Evolutionary conservation across 2,113 vertebrate genomes (phyloP).

Genomic region (Passer montanus): DNA sequence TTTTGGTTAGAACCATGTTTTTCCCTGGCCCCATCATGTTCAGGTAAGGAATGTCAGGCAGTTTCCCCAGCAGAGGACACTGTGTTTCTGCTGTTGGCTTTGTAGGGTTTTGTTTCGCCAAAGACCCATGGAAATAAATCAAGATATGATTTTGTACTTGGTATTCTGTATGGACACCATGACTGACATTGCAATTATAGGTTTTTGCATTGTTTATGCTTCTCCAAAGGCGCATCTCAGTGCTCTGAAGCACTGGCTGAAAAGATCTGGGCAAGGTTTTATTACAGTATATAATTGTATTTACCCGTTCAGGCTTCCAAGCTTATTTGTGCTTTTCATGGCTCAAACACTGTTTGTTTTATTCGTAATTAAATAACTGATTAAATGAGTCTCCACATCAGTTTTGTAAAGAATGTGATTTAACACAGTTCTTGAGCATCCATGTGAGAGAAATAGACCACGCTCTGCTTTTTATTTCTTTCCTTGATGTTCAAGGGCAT

Average conservation of each 20-base stretch:
- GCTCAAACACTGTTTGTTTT: conserved; percentile 28
- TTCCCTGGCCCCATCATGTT: not conserved
- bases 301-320: conserved; percentile 43
- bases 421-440: not conserved
- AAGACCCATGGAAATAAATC: conserved; percentile 48
- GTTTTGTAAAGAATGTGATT: conserved; percentile 34
- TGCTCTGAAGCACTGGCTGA: conserved; percentile 52
- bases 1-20: not conserved
- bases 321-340: conserved; percentile 12
- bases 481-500: not conserved
- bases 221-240: conserved; percentile 61
- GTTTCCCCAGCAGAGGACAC: conserved; percentile 70
- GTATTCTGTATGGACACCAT: conserved; percentile 71
- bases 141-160: conserved; percentile 68
- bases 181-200: conserved; percentile 81
- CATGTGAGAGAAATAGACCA: not conserved
- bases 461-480: not conserved
- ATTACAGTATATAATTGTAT: conserved; percentile 65
- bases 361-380: conserved; percentile 66
- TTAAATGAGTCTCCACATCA: conserved; percentile 43
- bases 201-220: conserved; percentile 78
- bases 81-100: conserved; percentile 50
- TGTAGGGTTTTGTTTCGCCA: not conserved
- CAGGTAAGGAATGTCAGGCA: not conserved
- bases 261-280: conserved; percentile 54